phyloP scores from a whole-genome alignment of 2,113 vertebrate species.

The Cochlearius cochlearius region DNA sequence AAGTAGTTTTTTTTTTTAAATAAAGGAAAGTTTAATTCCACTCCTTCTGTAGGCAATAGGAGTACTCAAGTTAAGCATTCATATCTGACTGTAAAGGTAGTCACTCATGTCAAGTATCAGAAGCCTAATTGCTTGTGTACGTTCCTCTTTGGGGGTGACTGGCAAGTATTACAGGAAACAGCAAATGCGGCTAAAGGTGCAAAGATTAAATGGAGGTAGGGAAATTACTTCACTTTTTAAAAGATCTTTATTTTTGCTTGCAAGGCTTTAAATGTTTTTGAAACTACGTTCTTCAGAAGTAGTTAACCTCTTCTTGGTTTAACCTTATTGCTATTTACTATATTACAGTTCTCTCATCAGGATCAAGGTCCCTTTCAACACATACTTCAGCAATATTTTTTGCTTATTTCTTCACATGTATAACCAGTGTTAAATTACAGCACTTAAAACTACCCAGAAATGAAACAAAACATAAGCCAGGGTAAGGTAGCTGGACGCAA shows the following conservation, averaged over 20 bases:
- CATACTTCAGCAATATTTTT: background rate
- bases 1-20: background rate
- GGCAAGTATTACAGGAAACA: background rate
- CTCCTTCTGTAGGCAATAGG: background rate
- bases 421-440: background rate
- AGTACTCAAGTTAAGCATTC: background rate
- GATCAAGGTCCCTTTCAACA: background rate
- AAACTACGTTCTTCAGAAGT: background rate
- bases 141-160: background rate
- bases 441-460: background rate
- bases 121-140: background rate
- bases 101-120: background rate
- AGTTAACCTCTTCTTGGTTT: background rate
- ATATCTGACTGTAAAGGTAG: background rate
- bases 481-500: background rate
- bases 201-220: background rate
- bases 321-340: background rate
- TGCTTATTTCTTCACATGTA: background rate
- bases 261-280: background rate
- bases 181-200: background rate
- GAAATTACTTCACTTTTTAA: background rate
- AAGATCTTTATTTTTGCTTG: background rate
- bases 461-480: background rate
- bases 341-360: background rate
- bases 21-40: background rate